These are phyloP conservation scores for Rhodophaea formosa DNA, from an alignment of 2,888 invertebrate species.

Conservation along the genomic window DNA sequence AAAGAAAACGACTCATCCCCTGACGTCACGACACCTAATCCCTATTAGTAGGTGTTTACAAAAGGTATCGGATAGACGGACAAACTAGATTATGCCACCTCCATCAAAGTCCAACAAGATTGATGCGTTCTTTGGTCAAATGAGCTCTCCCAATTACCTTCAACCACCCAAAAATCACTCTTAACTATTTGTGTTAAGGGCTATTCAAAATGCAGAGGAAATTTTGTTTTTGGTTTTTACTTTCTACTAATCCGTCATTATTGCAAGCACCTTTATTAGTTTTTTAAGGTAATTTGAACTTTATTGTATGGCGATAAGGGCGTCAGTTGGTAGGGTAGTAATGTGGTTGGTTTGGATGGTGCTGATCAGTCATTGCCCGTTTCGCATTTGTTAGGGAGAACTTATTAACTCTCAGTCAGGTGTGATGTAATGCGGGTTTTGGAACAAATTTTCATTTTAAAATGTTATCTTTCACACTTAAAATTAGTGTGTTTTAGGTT, in stretches of 20 bases:
- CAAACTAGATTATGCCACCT: constrained; percentile 70
- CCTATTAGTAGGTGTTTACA: constrained; percentile 55
- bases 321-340: neutral
- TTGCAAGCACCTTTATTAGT: constrained; percentile 25
- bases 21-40: constrained; percentile 46
- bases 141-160: constrained; percentile 34
- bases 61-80: constrained; percentile 51
- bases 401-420: constrained; percentile 37
- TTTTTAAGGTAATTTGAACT: constrained; percentile 25
- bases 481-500: no score
- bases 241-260: constrained; percentile 48
- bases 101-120: constrained; percentile 68
- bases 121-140: constrained; percentile 61
- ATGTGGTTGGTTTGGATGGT: constrained; percentile 29
- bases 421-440: constrained; percentile 23
- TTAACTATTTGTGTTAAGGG: constrained; percentile 22
- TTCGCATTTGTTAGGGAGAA: constrained; percentile 33
- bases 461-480: no score
- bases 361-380: constrained; percentile 41
- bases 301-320: constrained; percentile 22
- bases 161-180: constrained; percentile 24
- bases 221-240: constrained; percentile 36
- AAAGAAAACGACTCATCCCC: constrained; percentile 13
- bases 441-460: neutral
- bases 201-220: constrained; percentile 22